phyloP scores from a whole-genome alignment of 1,140 invertebrate species.

The Pseudomyrmex pallidus region DNA sequence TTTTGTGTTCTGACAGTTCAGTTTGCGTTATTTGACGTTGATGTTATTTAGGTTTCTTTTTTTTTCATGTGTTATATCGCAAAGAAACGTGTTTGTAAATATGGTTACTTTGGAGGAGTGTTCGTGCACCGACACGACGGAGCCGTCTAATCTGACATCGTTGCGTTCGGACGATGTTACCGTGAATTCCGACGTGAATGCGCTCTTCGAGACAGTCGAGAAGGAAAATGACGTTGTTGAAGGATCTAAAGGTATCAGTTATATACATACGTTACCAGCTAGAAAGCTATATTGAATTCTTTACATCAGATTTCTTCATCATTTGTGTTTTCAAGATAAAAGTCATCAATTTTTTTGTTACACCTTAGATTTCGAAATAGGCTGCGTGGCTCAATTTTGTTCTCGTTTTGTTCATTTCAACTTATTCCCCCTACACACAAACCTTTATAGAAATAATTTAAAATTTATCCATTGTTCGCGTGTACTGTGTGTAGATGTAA shows the following conservation, averaged over 20 bases:
- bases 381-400: too few relatives aligned
- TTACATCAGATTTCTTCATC: neutral
- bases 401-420: neutral
- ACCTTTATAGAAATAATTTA: too few relatives aligned
- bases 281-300: neutral
- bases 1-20: slow-evolving; percentile 66
- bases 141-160: slow-evolving; percentile 74
- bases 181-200: slow-evolving; percentile 18
- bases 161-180: slow-evolving; percentile 62
- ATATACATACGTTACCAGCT: neutral
- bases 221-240: neutral
- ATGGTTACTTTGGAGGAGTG: slow-evolving; percentile 72
- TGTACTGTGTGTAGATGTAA: slow-evolving; percentile 21
- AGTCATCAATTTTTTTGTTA: too few relatives aligned
- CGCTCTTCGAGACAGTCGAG: neutral
- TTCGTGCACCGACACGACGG: slow-evolving; percentile 72
- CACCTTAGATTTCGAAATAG: too few relatives aligned
- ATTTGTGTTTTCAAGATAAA: neutral
- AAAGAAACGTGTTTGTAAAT: slow-evolving; percentile 46
- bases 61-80: slow-evolving; percentile 44
- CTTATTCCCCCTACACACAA: neutral
- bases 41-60: slow-evolving; percentile 64
- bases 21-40: slow-evolving; percentile 53
- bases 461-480: neutral
- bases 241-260: slow-evolving; percentile 4